Evolutionary conservation across 2,888 invertebrate species (phyloP).

Genomic region (Incurvaria masculella): DNA sequence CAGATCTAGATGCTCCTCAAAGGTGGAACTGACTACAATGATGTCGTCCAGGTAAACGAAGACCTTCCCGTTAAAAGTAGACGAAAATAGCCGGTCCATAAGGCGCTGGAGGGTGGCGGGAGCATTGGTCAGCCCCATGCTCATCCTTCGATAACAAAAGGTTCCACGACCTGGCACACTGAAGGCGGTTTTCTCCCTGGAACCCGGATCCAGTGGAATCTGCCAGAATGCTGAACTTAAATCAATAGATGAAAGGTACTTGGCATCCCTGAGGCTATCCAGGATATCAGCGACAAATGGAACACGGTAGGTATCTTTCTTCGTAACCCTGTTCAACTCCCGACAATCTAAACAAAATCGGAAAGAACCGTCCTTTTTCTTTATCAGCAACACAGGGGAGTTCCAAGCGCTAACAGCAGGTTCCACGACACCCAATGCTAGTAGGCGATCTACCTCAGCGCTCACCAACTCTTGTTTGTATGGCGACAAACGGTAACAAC

Average conservation of each 20-base stretch:
- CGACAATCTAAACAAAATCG: not conserved
- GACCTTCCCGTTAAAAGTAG: slow-evolving; percentile 14
- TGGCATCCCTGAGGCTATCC: slow-evolving; percentile 19
- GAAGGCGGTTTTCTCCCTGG: slow-evolving; percentile 11
- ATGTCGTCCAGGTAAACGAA: slow-evolving; percentile 18
- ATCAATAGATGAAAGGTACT: slow-evolving; percentile 16
- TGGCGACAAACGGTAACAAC: too few species aligned
- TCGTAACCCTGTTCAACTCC: not conserved
- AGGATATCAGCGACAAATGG: slow-evolving; percentile 19
- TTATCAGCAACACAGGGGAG: not conserved
- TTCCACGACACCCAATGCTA: too few species aligned
- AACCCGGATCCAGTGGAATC: slow-evolving; percentile 1
- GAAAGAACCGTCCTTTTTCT: not conserved
- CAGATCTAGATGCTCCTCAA: slow-evolving; percentile 12
- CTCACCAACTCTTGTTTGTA: too few species aligned
- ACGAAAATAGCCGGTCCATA: slow-evolving; percentile 14
- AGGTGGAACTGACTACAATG: slow-evolving; percentile 11
- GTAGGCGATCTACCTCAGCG: too few species aligned
- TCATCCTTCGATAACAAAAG: slow-evolving; percentile 11
- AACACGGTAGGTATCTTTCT: slow-evolving; percentile 12
- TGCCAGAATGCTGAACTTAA: slow-evolving; percentile 13
- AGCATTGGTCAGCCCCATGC: slow-evolving; percentile 16
- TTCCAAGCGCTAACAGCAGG: too few species aligned
- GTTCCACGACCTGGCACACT: slow-evolving; percentile 15
- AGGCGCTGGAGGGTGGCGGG: slow-evolving; percentile 20